phyloP scores from a whole-genome alignment of 2,888 invertebrate genomes.

The Monoplex corrugatus region DNA sequence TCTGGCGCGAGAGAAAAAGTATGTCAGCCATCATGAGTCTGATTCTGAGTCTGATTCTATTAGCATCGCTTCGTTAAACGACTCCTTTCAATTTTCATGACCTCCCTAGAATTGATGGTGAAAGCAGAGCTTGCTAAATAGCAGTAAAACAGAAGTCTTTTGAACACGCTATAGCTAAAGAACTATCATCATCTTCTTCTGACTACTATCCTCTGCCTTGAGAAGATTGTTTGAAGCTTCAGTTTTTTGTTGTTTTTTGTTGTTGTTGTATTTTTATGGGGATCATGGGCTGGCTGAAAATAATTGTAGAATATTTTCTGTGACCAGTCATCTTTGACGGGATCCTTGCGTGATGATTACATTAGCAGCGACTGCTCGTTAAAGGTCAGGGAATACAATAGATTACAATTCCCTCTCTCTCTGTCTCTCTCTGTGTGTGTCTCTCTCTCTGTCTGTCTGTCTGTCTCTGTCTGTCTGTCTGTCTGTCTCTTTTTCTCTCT shows the following conservation, averaged over 20 bases:
- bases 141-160: background rate
- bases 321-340: too few relatives aligned
- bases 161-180: background rate
- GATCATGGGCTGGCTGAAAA: too few relatives aligned
- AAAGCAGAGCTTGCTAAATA: background rate
- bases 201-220: background rate
- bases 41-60: too few relatives aligned
- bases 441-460: background rate
- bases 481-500: background rate
- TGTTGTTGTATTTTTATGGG: too few relatives aligned
- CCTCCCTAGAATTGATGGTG: background rate
- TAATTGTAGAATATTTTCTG: too few relatives aligned
- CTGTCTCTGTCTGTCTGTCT: background rate
- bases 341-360: too few relatives aligned
- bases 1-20: background rate
- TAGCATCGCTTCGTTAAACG: slow-evolving; percentile 36
- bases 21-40: background rate
- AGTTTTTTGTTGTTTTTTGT: too few relatives aligned
- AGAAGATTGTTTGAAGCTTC: background rate
- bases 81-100: slow-evolving; percentile 22
- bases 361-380: too few relatives aligned
- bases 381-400: too few relatives aligned
- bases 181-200: background rate
- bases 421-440: background rate
- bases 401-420: background rate